Evolutionary conservation across 2,888 invertebrate genomes (phyloP), one percentile per base, ranked within the genome.

Genomic region (Diplolepis rosae): DNA sequence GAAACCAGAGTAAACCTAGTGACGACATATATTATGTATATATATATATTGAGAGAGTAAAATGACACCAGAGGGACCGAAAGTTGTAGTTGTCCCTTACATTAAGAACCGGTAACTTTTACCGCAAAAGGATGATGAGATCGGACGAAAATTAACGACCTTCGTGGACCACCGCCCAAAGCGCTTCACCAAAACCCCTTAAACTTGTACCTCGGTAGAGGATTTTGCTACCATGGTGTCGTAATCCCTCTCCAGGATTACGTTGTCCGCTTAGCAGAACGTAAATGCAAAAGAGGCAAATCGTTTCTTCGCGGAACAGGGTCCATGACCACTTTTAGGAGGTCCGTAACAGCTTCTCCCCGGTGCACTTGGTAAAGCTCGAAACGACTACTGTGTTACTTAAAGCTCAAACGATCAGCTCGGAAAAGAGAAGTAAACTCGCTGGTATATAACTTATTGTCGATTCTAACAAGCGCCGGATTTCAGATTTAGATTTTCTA

Each of bases 101-200:
- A 70, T 66, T 66, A 71, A 67, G 77, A 73, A 69, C 69, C 65
- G 66, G 73, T 69, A 70, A 71, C 48, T 32, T 65, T 13, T 68
- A 66, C 70, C 65, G 35, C 66, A 71, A 70, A 54, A 70, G 66
- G 71, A 74, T 71, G 68, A 77, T 66, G 79, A 78, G 80, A 80
- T 80, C 79, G 76, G 74, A 77, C 61, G 75, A 76, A 81, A 81
- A 81, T 81, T 79, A 82, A 82, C 78, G 79, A 77, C 79, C 79
- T 78, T 74, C 72, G 74, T 66, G 76, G 74, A 70, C 72, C 76
- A 69, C 71, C 71, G 70, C 71, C 68, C 74, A 74, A 71, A 77
- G 77, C 75, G 67, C 70, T 76, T 72, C 52, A n/a, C 15, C 28
- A 74, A 76, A 77, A 72, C 75, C 76, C 73, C 74, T 76, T 74